Conservation (phyloP, 2,888 invertebrate species). For the Oithona nana region DNA sequence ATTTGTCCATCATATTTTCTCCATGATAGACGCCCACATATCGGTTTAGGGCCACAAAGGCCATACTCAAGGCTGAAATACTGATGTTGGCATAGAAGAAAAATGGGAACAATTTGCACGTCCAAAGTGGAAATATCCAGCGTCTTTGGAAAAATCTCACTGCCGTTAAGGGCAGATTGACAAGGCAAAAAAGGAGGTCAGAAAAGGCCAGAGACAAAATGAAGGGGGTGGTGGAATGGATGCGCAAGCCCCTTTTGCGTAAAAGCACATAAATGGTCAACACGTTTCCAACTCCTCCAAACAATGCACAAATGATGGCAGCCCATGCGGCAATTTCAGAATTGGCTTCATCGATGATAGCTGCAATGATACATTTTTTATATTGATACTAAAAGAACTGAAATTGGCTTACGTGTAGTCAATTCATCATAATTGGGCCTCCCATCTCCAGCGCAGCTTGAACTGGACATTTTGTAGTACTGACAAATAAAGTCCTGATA, state of each 20-base stretch:
- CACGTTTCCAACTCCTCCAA: constrained; percentile 5
- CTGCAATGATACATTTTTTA: too few species aligned
- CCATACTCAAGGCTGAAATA: constrained; percentile 5
- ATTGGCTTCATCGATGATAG: not conserved
- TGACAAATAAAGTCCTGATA: too few species aligned
- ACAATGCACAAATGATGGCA: not conserved
- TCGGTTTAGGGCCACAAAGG: not conserved
- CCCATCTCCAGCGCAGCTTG: too few species aligned
- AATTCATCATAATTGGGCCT: not conserved
- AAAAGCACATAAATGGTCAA: not conserved
- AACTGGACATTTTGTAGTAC: too few species aligned
- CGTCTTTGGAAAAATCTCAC: constrained; percentile 3
- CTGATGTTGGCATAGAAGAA: constrained; percentile 6
- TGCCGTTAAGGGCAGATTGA: constrained; percentile 2
- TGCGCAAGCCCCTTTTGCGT: not conserved
- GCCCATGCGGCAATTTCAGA: constrained; percentile 1
- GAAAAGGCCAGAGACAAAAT: constrained; percentile 8
- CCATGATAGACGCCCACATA: constrained; percentile 2
- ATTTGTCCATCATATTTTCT: too few species aligned
- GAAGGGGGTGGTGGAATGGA: constrained; percentile 7
- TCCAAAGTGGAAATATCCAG: not conserved
- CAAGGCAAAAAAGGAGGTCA: constrained; percentile 5
- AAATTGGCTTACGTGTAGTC: too few species aligned
- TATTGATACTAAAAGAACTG: too few species aligned
- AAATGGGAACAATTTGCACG: constrained; percentile 7